Conservation (phyloP, 2,888 invertebrate species). For the Zygogramma bicolorata region DNA sequence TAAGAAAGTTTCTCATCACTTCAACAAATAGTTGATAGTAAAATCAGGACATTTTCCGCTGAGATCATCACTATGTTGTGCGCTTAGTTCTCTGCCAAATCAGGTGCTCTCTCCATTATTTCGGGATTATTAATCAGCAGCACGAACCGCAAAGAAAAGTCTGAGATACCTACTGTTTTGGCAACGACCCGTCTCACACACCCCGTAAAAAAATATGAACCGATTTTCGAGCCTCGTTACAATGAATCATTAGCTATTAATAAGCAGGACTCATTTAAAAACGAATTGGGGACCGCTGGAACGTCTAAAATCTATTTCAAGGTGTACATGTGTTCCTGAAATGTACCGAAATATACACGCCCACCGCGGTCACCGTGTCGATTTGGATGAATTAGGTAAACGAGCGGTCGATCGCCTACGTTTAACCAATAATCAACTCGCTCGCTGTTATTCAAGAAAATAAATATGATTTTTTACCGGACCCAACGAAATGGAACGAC, state of each 20-base stretch:
- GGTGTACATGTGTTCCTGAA: constrained; percentile 53
- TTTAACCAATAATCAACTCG: background rate
- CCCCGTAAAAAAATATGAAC: background rate
- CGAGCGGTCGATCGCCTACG: background rate
- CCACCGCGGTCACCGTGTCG: constrained; percentile 36
- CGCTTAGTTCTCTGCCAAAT: no score
- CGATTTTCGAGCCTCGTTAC: background rate
- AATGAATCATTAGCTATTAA: background rate
- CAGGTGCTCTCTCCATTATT: no score
- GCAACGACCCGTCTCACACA: background rate
- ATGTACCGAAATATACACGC: constrained; percentile 49
- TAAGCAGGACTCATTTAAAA: background rate
- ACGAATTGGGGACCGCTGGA: constrained; percentile 41
- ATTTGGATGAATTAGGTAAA: constrained; percentile 33
- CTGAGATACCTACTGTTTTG: background rate
- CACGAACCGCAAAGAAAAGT: no score
- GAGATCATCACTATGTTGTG: no score
- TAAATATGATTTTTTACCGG: no score
- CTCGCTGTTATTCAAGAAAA: no score
- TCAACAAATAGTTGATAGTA: no score
- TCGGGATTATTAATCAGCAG: no score
- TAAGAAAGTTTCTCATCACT: no score
- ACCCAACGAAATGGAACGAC: no score
- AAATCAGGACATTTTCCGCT: no score
- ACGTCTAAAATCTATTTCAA: constrained; percentile 51